Evolutionary conservation across 2,113 vertebrate species (phyloP), one percentile per base, ranked within the genome.

Genomic region (Helogale parvula): DNA sequence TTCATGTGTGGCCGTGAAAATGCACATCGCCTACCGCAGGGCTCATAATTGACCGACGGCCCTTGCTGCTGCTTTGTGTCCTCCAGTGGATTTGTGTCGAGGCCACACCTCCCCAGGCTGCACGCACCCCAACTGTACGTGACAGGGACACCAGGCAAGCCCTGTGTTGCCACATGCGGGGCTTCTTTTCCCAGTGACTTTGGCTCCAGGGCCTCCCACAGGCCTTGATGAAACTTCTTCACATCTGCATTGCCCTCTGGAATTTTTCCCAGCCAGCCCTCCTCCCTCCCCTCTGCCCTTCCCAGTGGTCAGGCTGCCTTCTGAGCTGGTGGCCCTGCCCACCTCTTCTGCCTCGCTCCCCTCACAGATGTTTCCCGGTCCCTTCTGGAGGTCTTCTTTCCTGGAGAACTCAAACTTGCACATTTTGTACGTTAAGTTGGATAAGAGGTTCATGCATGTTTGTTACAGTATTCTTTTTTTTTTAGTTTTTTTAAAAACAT

Each of bases 41-140:
- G n/a, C 4, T 9, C 12, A 3, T 13, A 7, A 50, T 3, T 74
- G 83, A n/a, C 69, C 1, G 0, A 3, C 1, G 35, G 15, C 7
- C n/a, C 60, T 60, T 2, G 3, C 2, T 1, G 47, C 35, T 31
- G 52, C 12, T 11, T 69, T 8, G 45, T 13, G 23, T n/a, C 14
- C 65, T n/a, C n/a, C 6, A 1, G n/a, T 31, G 9, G 33, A 14
- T 65, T 16, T 27, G 80, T 50, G 63, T 52, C 21, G 10, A 52
- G 1, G 35, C 17, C 17, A 13, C 41, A 0, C 41, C 16, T 15
- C 16, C 54, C 31, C 1, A 5, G 54, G 45, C 16, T 33, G 66
- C 12, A 2, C 33, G 17, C 12, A 7, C 54, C 45, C 71, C 0
- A 1, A 1, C 60, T 68, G 54, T 11, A n/a, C 17, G 35, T 45